Conservation (phyloP, 2,113 vertebrate species). For the Rhynchomys soricoides region DNA sequence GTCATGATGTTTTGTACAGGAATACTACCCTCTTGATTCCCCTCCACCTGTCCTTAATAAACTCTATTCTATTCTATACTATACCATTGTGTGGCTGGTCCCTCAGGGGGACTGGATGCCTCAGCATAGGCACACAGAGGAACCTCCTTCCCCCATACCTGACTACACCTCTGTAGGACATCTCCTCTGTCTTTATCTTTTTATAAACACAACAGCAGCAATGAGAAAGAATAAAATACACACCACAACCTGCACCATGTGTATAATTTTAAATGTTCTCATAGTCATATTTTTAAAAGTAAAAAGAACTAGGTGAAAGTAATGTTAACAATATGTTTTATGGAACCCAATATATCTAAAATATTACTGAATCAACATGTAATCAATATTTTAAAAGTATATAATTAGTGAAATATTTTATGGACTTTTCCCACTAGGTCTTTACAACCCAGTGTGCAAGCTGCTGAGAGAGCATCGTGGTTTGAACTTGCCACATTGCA, state of each 20-base stretch:
- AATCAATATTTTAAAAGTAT: background rate
- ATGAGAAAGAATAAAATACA: background rate
- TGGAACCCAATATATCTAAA: background rate
- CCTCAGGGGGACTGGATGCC: no score
- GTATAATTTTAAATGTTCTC: background rate
- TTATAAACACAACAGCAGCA: no score
- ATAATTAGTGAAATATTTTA: background rate
- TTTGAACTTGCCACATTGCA: background rate
- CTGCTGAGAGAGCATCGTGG: rapidly evolving
- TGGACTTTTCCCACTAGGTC: background rate
- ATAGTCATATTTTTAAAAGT: background rate
- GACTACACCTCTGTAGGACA: no score
- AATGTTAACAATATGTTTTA: background rate
- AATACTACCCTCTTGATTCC: no score
- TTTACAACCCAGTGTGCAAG: rapidly evolving
- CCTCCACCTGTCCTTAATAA: no score
- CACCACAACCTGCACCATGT: rapidly evolving
- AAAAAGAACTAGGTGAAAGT: background rate
- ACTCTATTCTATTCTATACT: no score
- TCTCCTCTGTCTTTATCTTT: no score
- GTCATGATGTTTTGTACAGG: no score
- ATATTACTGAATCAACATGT: background rate
- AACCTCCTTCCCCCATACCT: no score
- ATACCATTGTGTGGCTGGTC: no score
- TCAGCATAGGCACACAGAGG: no score